These are phyloP conservation scores for Columba guinea DNA, from an alignment of 2,797 vertebrate species.

Conservation along the genomic window DNA sequence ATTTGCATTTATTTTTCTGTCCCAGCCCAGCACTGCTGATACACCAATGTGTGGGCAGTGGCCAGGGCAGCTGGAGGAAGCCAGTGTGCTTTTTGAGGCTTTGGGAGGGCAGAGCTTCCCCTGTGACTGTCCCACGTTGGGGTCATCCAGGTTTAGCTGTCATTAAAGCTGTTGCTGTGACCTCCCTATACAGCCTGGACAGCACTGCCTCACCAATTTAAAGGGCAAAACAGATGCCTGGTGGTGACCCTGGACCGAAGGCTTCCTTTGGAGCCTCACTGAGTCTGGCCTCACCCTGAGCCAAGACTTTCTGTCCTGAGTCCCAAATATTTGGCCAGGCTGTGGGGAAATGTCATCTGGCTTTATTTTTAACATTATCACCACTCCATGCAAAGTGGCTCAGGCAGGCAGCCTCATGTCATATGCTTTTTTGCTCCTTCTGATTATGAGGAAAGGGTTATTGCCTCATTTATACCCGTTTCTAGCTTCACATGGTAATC, in stretches of 20 bases:
- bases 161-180: neutral
- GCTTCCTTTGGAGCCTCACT: neutral
- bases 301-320: neutral
- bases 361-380: neutral
- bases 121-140: neutral
- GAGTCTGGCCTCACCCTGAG: neutral
- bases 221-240: neutral
- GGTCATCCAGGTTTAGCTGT: neutral
- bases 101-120: neutral
- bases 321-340: neutral
- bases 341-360: neutral
- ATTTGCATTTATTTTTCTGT: neutral
- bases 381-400: neutral
- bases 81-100: accelerated
- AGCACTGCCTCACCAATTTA: neutral
- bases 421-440: neutral
- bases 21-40: neutral
- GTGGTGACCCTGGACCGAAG: neutral
- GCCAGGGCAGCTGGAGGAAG: neutral
- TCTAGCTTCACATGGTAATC: neutral
- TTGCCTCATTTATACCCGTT: neutral
- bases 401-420: neutral
- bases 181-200: neutral
- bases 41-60: neutral
- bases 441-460: neutral